Evolutionary conservation across 2,797 vertebrate genomes (phyloP).

Genomic region (Acipenser ruthenus): DNA sequence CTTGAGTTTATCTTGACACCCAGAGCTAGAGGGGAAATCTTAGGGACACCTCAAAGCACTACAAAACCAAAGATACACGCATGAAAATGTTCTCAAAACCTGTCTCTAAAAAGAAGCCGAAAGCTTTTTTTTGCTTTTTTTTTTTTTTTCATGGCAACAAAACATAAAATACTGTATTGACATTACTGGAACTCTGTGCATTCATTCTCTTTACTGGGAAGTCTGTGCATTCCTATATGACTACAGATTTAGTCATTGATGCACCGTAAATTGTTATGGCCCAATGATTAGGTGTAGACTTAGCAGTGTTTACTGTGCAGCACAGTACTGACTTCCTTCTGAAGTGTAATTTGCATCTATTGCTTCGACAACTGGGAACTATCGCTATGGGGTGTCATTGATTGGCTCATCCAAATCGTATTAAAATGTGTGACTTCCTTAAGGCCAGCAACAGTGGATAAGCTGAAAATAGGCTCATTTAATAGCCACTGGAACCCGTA

Average conservation of each 20-base stretch:
- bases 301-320: conserved; percentile 26
- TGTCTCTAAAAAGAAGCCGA: too few relatives aligned
- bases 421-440: background rate
- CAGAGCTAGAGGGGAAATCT: conserved; percentile 18
- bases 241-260: conserved; percentile 11
- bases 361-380: background rate
- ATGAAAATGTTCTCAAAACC: too few relatives aligned
- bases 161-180: background rate
- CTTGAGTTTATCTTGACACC: too few relatives aligned
- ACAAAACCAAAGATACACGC: too few relatives aligned
- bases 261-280: conserved; percentile 10
- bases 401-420: background rate
- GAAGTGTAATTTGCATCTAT: background rate
- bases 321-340: background rate
- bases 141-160: too few relatives aligned
- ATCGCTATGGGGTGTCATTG: background rate
- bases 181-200: background rate
- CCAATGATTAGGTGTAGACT: conserved; percentile 15
- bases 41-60: too few relatives aligned
- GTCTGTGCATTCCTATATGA: conserved; percentile 21
- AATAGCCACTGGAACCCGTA: too few relatives aligned
- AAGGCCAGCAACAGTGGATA: background rate
- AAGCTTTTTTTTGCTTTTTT: too few relatives aligned
- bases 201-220: conserved; percentile 19
- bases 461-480: background rate